Percentiles rank a stretch among this genome's conserved stretches.
These are phyloP conservation scores for Gavialis gangeticus DNA, from an alignment of 2,113 vertebrate species.

Conservation along the genomic window DNA sequence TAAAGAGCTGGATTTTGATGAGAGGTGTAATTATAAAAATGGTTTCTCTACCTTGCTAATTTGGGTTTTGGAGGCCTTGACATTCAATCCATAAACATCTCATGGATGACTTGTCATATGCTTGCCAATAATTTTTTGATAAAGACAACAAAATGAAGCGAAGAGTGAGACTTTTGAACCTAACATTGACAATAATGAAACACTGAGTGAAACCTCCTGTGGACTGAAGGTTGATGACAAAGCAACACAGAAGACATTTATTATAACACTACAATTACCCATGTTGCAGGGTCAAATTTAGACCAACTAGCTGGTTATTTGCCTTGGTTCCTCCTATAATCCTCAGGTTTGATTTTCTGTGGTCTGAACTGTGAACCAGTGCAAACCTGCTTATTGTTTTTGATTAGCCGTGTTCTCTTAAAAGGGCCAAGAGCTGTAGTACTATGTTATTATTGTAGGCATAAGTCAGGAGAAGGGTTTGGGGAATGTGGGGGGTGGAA, in stretches of 20 bases:
- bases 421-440: background rate
- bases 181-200: background rate
- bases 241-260: conserved; percentile 25
- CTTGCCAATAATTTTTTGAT: background rate
- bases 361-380: background rate
- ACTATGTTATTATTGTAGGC: background rate
- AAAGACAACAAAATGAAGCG: background rate
- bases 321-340: conserved; percentile 42
- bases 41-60: background rate
- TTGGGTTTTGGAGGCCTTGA: background rate
- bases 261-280: conserved; percentile 14
- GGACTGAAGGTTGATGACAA: background rate
- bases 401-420: background rate
- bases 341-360: background rate
- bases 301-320: conserved; percentile 38
- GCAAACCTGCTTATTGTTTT: background rate
- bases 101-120: background rate
- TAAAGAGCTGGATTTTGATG: background rate
- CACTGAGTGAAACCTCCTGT: background rate
- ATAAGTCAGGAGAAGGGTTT: background rate
- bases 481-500: background rate
- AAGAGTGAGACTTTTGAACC: background rate
- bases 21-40: background rate
- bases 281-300: conserved; percentile 35
- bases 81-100: background rate